Conservation (phyloP, 2,113 vertebrate genomes). For the Leptosomus discolor region DNA sequence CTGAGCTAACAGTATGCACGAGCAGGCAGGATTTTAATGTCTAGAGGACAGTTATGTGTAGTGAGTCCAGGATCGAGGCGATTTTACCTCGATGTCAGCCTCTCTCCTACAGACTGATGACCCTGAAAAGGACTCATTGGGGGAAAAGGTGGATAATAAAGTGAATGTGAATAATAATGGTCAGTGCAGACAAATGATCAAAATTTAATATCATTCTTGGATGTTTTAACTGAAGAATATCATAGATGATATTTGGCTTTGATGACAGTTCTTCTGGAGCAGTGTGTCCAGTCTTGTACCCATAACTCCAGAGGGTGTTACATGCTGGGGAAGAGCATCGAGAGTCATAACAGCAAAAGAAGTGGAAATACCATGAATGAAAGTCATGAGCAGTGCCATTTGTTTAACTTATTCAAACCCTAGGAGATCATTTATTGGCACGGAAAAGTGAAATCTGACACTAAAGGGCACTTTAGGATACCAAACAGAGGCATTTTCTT, state of each 20-base stretch:
- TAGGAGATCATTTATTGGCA: neutral
- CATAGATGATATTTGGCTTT: neutral
- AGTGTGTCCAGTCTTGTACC: neutral
- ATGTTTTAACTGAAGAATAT: neutral
- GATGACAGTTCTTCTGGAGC: neutral
- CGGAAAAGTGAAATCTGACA: neutral
- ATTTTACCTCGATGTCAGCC: neutral
- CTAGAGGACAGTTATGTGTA: neutral
- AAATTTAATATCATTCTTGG: neutral
- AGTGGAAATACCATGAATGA: neutral
- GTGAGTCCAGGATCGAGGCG: accelerated
- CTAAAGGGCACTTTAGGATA: neutral
- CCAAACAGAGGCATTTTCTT: neutral
- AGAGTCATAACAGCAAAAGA: neutral
- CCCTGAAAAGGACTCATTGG: neutral
- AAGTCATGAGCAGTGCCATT: neutral
- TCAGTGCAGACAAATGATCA: neutral
- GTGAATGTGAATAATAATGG: neutral
- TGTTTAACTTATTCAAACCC: neutral
- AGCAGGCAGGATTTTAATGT: neutral
- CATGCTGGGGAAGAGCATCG: neutral
- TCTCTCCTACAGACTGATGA: neutral
- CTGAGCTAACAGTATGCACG: neutral
- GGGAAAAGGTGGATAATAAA: neutral
- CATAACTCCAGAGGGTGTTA: neutral